Base-by-base conservation (phyloP, 2,888 invertebrate genomes). In the Scaptomyza flava region DNA sequence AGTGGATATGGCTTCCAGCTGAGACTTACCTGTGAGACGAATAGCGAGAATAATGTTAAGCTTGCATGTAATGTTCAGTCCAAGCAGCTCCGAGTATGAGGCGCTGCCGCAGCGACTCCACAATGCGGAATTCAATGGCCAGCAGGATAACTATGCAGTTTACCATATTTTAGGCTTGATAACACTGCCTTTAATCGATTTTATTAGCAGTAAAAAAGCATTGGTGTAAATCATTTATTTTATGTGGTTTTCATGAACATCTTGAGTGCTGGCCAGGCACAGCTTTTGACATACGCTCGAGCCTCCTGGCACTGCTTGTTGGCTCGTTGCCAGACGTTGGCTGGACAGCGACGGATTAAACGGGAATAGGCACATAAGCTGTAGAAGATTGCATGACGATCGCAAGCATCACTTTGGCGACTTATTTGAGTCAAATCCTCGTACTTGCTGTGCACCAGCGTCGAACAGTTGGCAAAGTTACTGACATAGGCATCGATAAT, bases 11-110 rank as follows among this genome's bases (percentile, higher is more conserved):
- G 91, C 34, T 95, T 95, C 81, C 91, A 95, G 68, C 92, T 95
- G 61, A 93, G 95, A 79, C 93, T 94, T 48, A 95, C 95, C 77
- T 95, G 95, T 81, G 95, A 95, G 87, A 93, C 93, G 46, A 93
- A 94, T 56, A 92, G 75, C 6, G 81, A 88, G 3, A 57, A 93
- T 69, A 94, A 94, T 89, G 95, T 95, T 12, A 91, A 94, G 85
- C 87, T 96, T 61, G 7, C 94, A 95, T 72, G 93, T 23, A 3
- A 88, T 95, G 72, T 80, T 71, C 42, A 90, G 89, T 45, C 91
- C 91, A 3, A 89, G 84, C 33, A 87, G 79, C 12, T 91, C 91
- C 0, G 75, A 62, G 48, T 60, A 79, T 30, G 91, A 91, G 66
- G 72, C 77, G 7, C 41, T 91, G 9, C 83, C 90, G 4, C 41